These are phyloP conservation scores for Silurus glanis DNA, from an alignment of 2,113 vertebrate genomes.

Conservation along the genomic window DNA sequence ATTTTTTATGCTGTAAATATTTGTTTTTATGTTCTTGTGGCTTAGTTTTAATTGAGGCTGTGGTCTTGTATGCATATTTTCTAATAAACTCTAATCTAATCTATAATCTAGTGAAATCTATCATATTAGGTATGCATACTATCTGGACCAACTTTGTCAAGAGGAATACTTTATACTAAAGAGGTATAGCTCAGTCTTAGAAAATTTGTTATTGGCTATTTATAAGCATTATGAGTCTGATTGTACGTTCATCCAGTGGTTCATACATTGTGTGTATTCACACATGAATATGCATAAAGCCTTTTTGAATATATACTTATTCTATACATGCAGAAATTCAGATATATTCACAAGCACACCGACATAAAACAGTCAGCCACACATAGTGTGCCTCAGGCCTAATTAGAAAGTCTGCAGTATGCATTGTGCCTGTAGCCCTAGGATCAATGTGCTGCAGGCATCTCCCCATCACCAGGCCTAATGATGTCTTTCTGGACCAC, in stretches of 20 bases:
- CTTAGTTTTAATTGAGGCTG: background rate
- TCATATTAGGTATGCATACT: background rate
- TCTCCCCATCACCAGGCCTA: constrained; percentile 81
- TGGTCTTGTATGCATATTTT: background rate
- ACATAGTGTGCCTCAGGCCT: constrained; percentile 68
- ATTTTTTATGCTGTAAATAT: background rate
- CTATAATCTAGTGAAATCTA: background rate
- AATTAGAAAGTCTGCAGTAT: constrained; percentile 81
- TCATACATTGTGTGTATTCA: background rate
- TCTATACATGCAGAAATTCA: constrained; percentile 59
- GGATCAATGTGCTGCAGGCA: constrained; percentile 81
- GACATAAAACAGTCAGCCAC: constrained; percentile 51
- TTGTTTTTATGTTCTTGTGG: background rate
- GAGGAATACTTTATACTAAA: background rate
- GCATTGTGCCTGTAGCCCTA: constrained; percentile 77
- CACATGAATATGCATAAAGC: background rate
- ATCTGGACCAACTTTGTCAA: background rate
- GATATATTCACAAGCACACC: constrained; percentile 62
- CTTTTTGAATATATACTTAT: constrained; percentile 32
- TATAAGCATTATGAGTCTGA: constrained; percentile 3
- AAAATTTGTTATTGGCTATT: background rate
- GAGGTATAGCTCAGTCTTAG: background rate
- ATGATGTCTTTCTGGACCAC: constrained; percentile 83
- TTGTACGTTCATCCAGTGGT: background rate
- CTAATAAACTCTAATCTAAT: background rate